These are phyloP conservation scores for Scylla paramamosain DNA, from an alignment of 1,140 invertebrate genomes.

Conservation along the genomic window DNA sequence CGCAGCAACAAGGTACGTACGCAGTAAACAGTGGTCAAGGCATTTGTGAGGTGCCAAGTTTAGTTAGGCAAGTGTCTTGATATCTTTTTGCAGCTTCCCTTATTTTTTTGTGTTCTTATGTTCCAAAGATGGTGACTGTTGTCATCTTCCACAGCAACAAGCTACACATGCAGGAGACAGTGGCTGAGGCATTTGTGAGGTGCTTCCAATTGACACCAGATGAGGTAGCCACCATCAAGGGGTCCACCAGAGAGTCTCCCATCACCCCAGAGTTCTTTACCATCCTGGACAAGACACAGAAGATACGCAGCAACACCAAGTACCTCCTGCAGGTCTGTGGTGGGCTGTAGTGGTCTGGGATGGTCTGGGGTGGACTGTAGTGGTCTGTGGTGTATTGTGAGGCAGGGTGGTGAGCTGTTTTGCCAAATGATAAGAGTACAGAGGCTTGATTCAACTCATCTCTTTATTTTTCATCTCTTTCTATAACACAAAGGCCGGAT, in stretches of 20 bases:
- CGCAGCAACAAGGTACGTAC: not conserved
- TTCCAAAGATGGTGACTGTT: not conserved
- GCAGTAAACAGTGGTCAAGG: no score
- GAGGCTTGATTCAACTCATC: not conserved
- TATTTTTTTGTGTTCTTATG: no score
- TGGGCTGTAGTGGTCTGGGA: no score
- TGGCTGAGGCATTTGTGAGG: conserved; percentile 90
- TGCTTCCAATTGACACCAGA: conserved; percentile 91
- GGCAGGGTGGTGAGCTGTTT: no score
- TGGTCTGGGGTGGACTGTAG: no score
- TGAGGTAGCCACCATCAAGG: conserved; percentile 89
- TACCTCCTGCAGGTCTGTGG: conserved; percentile 73
- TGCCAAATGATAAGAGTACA: no score
- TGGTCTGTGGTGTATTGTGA: no score
- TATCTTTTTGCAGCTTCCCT: no score
- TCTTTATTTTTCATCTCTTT: not conserved
- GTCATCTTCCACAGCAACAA: conserved; percentile 54
- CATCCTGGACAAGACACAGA: conserved; percentile 87
- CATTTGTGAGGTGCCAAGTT: no score
- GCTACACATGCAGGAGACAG: conserved; percentile 89
- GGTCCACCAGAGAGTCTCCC: conserved; percentile 85
- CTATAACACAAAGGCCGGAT: not conserved
- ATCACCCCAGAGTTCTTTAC: conserved; percentile 90
- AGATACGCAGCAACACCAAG: conserved; percentile 81
- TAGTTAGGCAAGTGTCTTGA: no score